phyloP scores from a whole-genome alignment of 2,113 vertebrate species.

The Dolichallabes microphthalmus region DNA sequence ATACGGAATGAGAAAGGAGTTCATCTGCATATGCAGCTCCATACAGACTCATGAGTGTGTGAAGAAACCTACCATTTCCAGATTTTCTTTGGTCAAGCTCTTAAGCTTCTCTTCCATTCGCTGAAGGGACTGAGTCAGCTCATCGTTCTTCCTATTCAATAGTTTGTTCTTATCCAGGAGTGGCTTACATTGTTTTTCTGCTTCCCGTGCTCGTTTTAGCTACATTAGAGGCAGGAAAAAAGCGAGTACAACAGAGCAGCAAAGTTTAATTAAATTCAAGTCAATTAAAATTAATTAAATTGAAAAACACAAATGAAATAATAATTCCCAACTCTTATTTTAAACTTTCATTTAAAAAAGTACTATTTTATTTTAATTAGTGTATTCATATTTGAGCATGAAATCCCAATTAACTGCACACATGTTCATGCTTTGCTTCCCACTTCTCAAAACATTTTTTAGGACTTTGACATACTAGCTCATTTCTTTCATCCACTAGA shows the following conservation, averaged over 20 bases:
- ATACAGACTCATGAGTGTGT: background rate
- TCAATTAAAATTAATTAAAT: background rate
- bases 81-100: conserved; percentile 86
- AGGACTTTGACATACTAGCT: conserved; percentile 74
- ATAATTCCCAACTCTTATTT: no score
- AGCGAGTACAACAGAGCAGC: background rate
- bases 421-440: background rate
- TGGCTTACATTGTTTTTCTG: conserved; percentile 95
- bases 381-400: background rate
- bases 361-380: background rate
- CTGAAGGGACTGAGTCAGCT: conserved; percentile 88
- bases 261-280: background rate
- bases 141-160: conserved; percentile 92
- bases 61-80: conserved; percentile 86
- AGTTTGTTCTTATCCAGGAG: conserved; percentile 97
- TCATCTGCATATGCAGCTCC: background rate
- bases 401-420: background rate
- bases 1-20: background rate
- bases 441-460: background rate
- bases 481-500: conserved; percentile 91
- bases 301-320: background rate
- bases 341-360: no score
- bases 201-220: conserved; percentile 92
- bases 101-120: conserved; percentile 94
- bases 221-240: conserved; percentile 54